These are phyloP conservation scores for Sciurus carolinensis DNA, from an alignment of 2,797 vertebrate genomes.

Conservation along the genomic window DNA sequence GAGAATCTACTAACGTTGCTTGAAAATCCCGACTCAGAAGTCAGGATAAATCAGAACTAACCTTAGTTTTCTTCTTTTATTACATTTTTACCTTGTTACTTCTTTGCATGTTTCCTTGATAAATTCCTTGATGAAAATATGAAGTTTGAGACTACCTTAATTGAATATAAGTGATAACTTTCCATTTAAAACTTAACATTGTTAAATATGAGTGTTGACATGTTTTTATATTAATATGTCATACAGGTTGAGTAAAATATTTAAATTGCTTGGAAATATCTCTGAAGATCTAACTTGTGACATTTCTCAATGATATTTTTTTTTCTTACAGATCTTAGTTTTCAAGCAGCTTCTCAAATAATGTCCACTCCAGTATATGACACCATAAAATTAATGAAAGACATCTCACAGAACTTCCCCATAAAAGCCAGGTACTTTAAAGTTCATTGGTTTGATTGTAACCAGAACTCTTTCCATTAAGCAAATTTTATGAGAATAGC, in stretches of 20 bases:
- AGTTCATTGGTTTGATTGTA: slow-evolving; percentile 66
- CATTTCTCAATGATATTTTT: slow-evolving; percentile 50
- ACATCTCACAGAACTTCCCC: slow-evolving; percentile 98
- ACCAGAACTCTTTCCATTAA: slow-evolving; percentile 46
- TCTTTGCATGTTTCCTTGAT: slow-evolving; percentile 22
- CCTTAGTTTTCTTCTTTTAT: slow-evolving; percentile 50
- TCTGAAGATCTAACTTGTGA: neutral
- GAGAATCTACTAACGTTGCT: neutral
- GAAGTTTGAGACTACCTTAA: neutral
- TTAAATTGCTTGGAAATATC: slow-evolving; percentile 3
- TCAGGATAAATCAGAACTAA: neutral
- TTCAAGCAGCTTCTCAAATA: slow-evolving; percentile 96
- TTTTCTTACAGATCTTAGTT: slow-evolving; percentile 94
- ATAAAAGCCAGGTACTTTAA: slow-evolving; percentile 95
- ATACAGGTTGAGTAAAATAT: slow-evolving; percentile 23
- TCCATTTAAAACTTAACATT: slow-evolving; percentile 37
- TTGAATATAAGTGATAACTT: neutral
- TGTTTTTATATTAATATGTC: neutral
- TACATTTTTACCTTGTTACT: slow-evolving; percentile 50
- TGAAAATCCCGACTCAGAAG: neutral
- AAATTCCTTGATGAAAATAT: neutral
- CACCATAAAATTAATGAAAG: slow-evolving; percentile 95
- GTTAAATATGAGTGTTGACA: neutral
- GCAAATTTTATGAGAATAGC: slow-evolving; percentile 53
- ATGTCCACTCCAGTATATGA: slow-evolving; percentile 93